Conservation (phyloP, 2,888 invertebrate genomes). For the Chloroclysta siterata region DNA sequence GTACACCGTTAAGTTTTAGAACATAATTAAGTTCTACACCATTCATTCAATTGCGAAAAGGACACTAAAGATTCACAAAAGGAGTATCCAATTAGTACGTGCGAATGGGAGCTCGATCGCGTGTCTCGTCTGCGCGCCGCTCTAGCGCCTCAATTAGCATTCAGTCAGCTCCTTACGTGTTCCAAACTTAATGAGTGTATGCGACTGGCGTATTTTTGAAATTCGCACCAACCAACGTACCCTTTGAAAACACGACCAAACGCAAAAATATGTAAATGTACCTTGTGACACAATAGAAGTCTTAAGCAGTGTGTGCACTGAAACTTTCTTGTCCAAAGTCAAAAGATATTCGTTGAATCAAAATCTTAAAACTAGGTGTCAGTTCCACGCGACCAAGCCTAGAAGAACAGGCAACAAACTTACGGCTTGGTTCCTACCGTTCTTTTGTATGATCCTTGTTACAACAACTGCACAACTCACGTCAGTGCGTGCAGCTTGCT, state of each 20-base stretch:
- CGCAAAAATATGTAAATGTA: constrained; percentile 79
- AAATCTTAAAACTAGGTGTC: too few relatives aligned
- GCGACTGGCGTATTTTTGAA: constrained; percentile 71
- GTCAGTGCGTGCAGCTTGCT: too few relatives aligned
- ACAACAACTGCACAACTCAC: too few relatives aligned
- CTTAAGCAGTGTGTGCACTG: not conserved
- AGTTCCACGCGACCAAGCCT: too few relatives aligned
- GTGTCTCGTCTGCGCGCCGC: constrained; percentile 56
- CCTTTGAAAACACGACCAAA: constrained; percentile 73
- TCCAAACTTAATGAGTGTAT: constrained; percentile 80
- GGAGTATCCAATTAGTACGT: constrained; percentile 19
- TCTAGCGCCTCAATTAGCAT: constrained; percentile 75
- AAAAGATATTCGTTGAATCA: too few relatives aligned
- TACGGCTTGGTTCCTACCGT: too few relatives aligned
- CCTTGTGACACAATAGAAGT: constrained; percentile 21
- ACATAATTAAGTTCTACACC: too few relatives aligned
- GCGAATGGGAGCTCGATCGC: constrained; percentile 11
- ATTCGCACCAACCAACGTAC: constrained; percentile 52
- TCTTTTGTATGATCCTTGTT: too few relatives aligned
- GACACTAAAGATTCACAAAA: constrained; percentile 8
- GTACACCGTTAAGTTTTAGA: too few relatives aligned
- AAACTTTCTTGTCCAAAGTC: not conserved
- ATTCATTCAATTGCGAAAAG: constrained; percentile 4
- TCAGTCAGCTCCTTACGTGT: constrained; percentile 76
- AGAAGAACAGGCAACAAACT: too few relatives aligned